These are phyloP conservation scores for Lindbergichthys nudifrons DNA, from an alignment of 2,797 vertebrate genomes.

Conservation along the genomic window DNA sequence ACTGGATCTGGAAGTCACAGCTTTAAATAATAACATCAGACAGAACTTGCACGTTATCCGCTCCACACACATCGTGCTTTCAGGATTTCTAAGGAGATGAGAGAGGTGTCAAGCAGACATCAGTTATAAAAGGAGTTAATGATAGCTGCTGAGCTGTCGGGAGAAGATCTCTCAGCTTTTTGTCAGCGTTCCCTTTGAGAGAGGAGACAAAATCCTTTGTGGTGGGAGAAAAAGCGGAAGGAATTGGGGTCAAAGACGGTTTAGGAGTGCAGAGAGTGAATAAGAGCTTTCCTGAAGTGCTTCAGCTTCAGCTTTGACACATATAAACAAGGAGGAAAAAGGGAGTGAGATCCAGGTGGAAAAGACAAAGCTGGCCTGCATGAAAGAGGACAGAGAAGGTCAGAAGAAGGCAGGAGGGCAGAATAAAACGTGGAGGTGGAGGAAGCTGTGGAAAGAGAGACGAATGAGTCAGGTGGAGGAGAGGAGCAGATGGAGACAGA, in stretches of 20 bases:
- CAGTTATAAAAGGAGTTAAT: constrained; percentile 33
- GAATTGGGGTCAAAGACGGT: constrained; percentile 38
- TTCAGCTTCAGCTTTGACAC: constrained; percentile 32
- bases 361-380: constrained; percentile 8
- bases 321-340: constrained; percentile 24
- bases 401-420: constrained; percentile 52
- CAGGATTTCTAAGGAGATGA: constrained; percentile 16
- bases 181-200: constrained; percentile 27
- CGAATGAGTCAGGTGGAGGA: constrained; percentile 64
- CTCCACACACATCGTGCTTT: constrained; percentile 27
- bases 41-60: constrained; percentile 6
- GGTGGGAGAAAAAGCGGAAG: constrained; percentile 17
- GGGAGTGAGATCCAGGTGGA: constrained; percentile 36
- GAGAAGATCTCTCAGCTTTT: constrained; percentile 22
- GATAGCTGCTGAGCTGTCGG: constrained; percentile 11
- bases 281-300: constrained; percentile 12
- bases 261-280: constrained; percentile 3
- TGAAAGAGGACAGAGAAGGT: constrained; percentile 62
- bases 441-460: constrained; percentile 34
- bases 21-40: constrained; percentile 28
- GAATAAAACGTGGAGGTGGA: constrained; percentile 41
- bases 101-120: constrained; percentile 18
- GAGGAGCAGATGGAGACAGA: constrained; percentile 73
- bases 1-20: constrained; percentile 8
- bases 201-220: constrained; percentile 22